phyloP scores from a whole-genome alignment of 2,113 vertebrate species.

The Delphinapterus leucas region DNA sequence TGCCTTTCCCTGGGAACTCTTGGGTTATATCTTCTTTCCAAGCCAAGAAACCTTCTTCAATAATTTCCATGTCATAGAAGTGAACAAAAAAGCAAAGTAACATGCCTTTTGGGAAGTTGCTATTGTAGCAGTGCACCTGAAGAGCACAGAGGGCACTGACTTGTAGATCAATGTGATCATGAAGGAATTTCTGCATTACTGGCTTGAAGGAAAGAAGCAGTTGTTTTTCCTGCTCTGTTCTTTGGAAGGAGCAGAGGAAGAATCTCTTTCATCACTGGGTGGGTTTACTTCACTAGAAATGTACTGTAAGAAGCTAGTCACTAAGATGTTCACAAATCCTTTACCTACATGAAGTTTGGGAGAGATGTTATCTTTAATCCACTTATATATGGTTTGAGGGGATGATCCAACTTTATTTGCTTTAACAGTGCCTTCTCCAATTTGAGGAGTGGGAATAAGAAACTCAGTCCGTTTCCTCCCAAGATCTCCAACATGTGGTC shows the following conservation, averaged over 20 bases:
- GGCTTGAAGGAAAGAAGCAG: slow-evolving; percentile 98
- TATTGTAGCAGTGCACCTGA: slow-evolving; percentile 98
- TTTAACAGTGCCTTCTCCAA: slow-evolving; percentile 98
- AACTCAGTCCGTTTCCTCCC: slow-evolving; percentile 93
- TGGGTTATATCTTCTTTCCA: slow-evolving; percentile 99
- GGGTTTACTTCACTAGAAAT: slow-evolving; percentile 95
- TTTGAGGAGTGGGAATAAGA: slow-evolving; percentile 98
- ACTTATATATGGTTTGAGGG: slow-evolving; percentile 98
- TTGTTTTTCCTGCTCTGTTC: slow-evolving; percentile 98
- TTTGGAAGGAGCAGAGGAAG: slow-evolving; percentile 92
- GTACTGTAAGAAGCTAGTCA: slow-evolving; percentile 99
- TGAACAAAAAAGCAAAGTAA: slow-evolving; percentile 98
- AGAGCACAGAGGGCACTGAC: slow-evolving; percentile 97
- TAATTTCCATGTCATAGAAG: slow-evolving; percentile 99
- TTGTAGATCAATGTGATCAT: slow-evolving; percentile 97
- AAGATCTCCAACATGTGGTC: slow-evolving; percentile 99
- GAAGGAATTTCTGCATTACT: slow-evolving; percentile 99
- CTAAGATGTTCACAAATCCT: slow-evolving; percentile 99
- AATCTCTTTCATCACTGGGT: slow-evolving; percentile 88
- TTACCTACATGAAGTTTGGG: slow-evolving; percentile 98
- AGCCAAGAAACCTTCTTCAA: slow-evolving; percentile 98
- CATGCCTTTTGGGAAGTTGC: slow-evolving; percentile 98
- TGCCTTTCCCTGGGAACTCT: slow-evolving; percentile 99
- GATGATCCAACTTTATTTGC: slow-evolving; percentile 97
- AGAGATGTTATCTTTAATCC: slow-evolving; percentile 99